Evolutionary conservation across 2,888 invertebrate genomes (phyloP).

Genomic region (Amorpha juglandis): DNA sequence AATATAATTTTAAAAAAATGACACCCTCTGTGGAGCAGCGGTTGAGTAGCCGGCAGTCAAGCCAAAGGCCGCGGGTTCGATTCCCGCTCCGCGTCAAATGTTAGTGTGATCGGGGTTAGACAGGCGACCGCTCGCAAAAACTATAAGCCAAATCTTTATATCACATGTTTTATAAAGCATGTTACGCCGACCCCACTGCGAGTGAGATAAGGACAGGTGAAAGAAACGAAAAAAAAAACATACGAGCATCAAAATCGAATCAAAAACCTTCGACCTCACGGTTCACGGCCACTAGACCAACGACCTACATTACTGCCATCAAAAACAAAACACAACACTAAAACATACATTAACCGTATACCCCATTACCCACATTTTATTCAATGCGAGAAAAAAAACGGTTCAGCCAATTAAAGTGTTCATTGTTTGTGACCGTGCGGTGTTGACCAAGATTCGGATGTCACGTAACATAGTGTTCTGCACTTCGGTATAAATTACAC

Average conservation of each 20-base stretch:
- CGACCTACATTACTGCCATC: not conserved
- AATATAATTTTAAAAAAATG: no score
- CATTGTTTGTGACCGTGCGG: constrained; percentile 23
- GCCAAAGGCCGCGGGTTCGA: no score
- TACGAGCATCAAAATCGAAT: not conserved
- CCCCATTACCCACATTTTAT: constrained; percentile 13
- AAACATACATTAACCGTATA: constrained; percentile 15
- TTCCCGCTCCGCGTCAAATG: no score
- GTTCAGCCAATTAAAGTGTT: constrained; percentile 15
- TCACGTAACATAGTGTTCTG: constrained; percentile 35
- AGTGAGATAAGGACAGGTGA: no score
- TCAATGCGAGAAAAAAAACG: constrained; percentile 22
- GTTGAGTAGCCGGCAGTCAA: no score
- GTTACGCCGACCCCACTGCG: no score
- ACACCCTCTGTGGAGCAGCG: no score
- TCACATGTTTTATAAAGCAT: no score
- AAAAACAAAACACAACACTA: not conserved
- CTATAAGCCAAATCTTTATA: no score
- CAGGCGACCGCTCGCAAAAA: no score
- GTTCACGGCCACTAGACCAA: not conserved
- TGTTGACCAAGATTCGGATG: constrained; percentile 50
- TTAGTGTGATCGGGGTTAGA: no score
- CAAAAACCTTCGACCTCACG: not conserved
- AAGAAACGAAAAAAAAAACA: no score
- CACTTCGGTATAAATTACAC: constrained; percentile 7